These are phyloP conservation scores for Thumatha senex DNA, from an alignment of 2,888 invertebrate genomes.

Conservation along the genomic window DNA sequence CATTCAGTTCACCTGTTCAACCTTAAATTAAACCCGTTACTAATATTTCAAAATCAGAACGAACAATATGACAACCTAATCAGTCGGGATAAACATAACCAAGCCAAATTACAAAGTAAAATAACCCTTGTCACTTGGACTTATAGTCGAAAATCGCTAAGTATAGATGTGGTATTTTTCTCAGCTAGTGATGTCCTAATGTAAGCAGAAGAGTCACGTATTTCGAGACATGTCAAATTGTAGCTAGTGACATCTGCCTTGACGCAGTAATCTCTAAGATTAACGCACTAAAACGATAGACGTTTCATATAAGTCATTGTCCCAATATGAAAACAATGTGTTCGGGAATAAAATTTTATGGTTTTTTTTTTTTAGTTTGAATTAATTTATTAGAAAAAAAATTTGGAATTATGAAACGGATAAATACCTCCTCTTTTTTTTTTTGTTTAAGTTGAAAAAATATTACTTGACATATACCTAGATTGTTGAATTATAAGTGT, in stretches of 20 bases:
- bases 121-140: not conserved
- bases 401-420: conserved; percentile 27
- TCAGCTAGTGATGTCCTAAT: conserved; percentile 52
- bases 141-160: conserved; percentile 18
- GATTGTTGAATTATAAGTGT: not conserved
- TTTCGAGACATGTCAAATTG: conserved; percentile 65
- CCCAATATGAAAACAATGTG: conserved; percentile 46
- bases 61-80: conserved; percentile 44
- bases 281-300: conserved; percentile 55
- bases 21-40: conserved; percentile 2
- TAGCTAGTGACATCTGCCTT: conserved; percentile 59
- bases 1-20: not conserved
- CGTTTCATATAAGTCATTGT: conserved; percentile 61
- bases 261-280: conserved; percentile 71
- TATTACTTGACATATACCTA: no score
- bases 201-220: conserved; percentile 67
- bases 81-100: conserved; percentile 26
- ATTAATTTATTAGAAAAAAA: no score
- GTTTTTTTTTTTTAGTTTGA: no score
- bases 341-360: conserved; percentile 30
- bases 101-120: conserved; percentile 8
- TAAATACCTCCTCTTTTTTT: conserved; percentile 1
- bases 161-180: conserved; percentile 25
- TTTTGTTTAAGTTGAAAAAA: conserved; percentile 5
- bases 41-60: conserved; percentile 33